Percentiles rank a stretch among this genome's conserved stretches.
These are phyloP conservation scores for Drosophila putrida DNA, from an alignment of 2,888 invertebrate genomes.

Conservation along the genomic window DNA sequence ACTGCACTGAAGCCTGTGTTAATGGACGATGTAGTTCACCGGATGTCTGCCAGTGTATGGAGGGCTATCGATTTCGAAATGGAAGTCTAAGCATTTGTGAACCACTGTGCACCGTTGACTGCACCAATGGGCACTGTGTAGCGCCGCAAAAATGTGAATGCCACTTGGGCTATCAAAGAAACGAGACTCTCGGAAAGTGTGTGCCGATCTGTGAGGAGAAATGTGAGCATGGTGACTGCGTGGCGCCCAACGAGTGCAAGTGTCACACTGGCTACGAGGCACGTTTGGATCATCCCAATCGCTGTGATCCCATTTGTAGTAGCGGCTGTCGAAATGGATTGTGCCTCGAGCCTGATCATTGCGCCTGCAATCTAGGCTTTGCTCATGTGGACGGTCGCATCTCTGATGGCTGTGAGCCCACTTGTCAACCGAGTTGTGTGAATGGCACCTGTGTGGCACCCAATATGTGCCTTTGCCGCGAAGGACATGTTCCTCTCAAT, in stretches of 20 bases:
- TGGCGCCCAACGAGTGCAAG: slow-evolving; percentile 85
- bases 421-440: slow-evolving; percentile 86
- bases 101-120: slow-evolving; percentile 83
- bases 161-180: slow-evolving; percentile 84
- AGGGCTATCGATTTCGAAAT: slow-evolving; percentile 66
- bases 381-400: slow-evolving; percentile 58
- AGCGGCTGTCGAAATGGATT: slow-evolving; percentile 79
- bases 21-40: slow-evolving; percentile 80
- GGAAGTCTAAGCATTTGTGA: slow-evolving; percentile 80
- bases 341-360: slow-evolving; percentile 86
- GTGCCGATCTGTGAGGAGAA: slow-evolving; percentile 75
- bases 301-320: slow-evolving; percentile 81
- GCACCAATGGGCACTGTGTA: slow-evolving; percentile 86
- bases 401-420: slow-evolving; percentile 85
- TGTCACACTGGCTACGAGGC: slow-evolving; percentile 85
- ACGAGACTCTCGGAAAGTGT: slow-evolving; percentile 67
- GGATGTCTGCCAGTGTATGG: slow-evolving; percentile 78
- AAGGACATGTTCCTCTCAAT: slow-evolving; percentile 77
- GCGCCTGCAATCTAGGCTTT: slow-evolving; percentile 78
- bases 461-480: slow-evolving; percentile 82
- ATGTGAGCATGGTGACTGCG: slow-evolving; percentile 83
- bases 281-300: slow-evolving; percentile 59
- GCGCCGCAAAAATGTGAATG: slow-evolving; percentile 88
- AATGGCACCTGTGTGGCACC: slow-evolving; percentile 86
- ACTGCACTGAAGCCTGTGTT: slow-evolving; percentile 75